Evolutionary conservation across 2,113 vertebrate species (phyloP).

Genomic region (Rhinoderma darwinii): DNA sequence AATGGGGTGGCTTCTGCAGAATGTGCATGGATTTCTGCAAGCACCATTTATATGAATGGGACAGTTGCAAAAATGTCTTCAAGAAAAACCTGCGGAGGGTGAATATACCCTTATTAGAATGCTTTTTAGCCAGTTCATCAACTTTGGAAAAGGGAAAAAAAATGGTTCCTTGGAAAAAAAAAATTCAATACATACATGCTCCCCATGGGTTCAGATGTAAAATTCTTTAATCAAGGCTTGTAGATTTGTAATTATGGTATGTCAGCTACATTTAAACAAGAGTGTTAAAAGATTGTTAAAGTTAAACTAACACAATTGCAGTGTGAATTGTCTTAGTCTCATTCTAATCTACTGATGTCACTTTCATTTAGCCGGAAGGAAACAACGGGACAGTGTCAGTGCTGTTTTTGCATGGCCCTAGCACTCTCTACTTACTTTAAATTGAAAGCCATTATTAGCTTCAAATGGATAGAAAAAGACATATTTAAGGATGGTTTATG

Average conservation of each 20-base stretch:
- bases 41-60: too few relatives aligned
- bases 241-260: slow-evolving; percentile 88
- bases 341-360: slow-evolving; percentile 95
- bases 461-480: slow-evolving; percentile 68
- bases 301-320: slow-evolving; percentile 94
- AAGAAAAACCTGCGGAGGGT: not conserved
- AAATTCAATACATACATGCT: slow-evolving; percentile 79
- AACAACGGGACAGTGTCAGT: slow-evolving; percentile 79
- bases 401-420: slow-evolving; percentile 80
- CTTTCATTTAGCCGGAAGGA: slow-evolving; percentile 87
- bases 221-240: slow-evolving; percentile 86
- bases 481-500: slow-evolving; percentile 58
- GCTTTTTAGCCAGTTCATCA: not conserved
- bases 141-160: slow-evolving; percentile 57
- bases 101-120: too few relatives aligned
- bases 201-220: slow-evolving; percentile 81
- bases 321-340: slow-evolving; percentile 96
- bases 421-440: slow-evolving; percentile 76
- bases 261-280: slow-evolving; percentile 91
- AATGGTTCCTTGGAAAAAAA: slow-evolving; percentile 67
- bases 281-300: slow-evolving; percentile 88
- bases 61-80: too few relatives aligned
- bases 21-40: too few relatives aligned
- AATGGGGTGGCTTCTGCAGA: too few relatives aligned
- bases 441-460: slow-evolving; percentile 71